phyloP scores from a whole-genome alignment of 2,888 invertebrate genomes.

The Cryptophagus acutangulus region DNA sequence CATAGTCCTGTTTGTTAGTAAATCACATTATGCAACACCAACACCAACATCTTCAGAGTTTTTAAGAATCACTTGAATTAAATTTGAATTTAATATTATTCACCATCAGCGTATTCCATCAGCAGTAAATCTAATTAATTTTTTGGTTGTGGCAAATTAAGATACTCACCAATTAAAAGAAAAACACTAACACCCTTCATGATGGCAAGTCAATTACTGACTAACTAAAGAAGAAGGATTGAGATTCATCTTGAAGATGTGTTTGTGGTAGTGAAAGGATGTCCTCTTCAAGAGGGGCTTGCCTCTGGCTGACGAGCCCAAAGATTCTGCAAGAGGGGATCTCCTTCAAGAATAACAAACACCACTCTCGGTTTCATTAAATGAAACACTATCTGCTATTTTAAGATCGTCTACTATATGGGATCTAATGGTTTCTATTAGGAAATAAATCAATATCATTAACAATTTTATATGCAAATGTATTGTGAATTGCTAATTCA shows the following conservation, averaged over 20 bases:
- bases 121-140: too few relatives aligned
- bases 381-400: not conserved
- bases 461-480: too few relatives aligned
- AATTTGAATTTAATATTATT: too few relatives aligned
- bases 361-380: slow-evolving; percentile 7
- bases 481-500: too few relatives aligned
- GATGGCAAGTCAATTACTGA: slow-evolving; percentile 41
- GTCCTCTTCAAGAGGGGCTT: slow-evolving; percentile 29
- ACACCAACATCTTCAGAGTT: too few relatives aligned
- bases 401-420: not conserved
- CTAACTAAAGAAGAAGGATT: slow-evolving; percentile 34
- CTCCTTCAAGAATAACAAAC: not conserved
- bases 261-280: slow-evolving; percentile 38
- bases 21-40: too few relatives aligned
- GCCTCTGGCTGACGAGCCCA: slow-evolving; percentile 5
- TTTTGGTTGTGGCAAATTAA: not conserved
- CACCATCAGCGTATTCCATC: too few relatives aligned
- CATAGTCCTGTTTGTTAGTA: too few relatives aligned
- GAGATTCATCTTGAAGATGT: slow-evolving; percentile 38
- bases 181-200: slow-evolving; percentile 46
- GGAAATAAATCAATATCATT: too few relatives aligned
- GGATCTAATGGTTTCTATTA: too few relatives aligned
- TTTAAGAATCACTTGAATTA: too few relatives aligned
- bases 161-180: slow-evolving; percentile 45
- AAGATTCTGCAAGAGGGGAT: not conserved